Evolutionary conservation across 2,797 vertebrate genomes (phyloP).

Genomic region (Linurgus olivaceus): DNA sequence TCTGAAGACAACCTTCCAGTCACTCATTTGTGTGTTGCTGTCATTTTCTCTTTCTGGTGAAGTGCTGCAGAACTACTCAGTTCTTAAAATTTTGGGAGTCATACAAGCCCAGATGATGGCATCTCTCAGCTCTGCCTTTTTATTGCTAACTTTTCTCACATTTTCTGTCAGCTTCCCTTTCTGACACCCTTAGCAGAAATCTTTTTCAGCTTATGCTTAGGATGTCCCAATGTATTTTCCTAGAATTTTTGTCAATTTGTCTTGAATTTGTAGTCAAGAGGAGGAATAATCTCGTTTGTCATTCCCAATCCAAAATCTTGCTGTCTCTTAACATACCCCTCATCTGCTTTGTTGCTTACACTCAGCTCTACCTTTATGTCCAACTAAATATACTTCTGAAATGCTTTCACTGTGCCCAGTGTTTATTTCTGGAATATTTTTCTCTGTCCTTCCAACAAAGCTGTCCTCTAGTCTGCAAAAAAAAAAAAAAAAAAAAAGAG

Average conservation of each 20-base stretch:
- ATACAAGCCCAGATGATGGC: background rate
- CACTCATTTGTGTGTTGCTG: background rate
- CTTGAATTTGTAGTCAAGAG: background rate
- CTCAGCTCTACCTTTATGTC: background rate
- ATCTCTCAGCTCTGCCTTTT: background rate
- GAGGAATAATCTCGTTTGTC: background rate
- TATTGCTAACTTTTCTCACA: background rate
- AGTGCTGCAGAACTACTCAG: background rate
- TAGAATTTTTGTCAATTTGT: background rate
- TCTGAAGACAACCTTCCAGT: background rate
- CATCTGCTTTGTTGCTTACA: background rate
- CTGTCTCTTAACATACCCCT: background rate
- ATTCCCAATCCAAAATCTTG: background rate
- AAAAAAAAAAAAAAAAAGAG: accelerated
- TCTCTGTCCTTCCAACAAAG: background rate
- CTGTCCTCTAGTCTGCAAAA: background rate
- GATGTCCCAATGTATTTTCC: background rate
- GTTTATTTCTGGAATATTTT: background rate
- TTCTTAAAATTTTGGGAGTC: background rate
- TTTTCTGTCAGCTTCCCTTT: background rate
- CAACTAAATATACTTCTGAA: background rate
- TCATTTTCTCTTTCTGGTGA: background rate
- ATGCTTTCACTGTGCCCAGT: background rate
- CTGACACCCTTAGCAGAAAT: background rate
- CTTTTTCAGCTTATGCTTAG: background rate